Conservation (phyloP, 2,888 invertebrate species). For the Anoplius nigerrimus region DNA sequence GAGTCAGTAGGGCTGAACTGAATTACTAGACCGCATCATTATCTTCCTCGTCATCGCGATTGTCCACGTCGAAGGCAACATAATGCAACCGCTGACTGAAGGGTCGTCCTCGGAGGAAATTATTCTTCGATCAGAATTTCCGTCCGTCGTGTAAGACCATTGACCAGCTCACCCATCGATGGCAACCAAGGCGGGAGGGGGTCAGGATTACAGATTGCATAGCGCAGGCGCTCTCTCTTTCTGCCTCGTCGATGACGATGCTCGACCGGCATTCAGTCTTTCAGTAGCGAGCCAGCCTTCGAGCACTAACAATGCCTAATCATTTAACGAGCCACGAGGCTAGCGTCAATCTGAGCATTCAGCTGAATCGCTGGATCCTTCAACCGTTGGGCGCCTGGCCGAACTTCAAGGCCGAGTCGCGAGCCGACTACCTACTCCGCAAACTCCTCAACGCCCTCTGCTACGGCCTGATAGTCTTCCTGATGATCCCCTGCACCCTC, state of each 20-base stretch:
- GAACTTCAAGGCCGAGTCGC: background rate
- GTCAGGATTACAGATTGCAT: too few relatives aligned
- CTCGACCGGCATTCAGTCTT: too few relatives aligned
- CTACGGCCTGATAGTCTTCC: conserved; percentile 50
- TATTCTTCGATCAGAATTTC: background rate
- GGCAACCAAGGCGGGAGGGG: background rate
- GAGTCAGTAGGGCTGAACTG: too few relatives aligned
- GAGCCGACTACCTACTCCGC: conserved; percentile 24
- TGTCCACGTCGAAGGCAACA: too few relatives aligned
- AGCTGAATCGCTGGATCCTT: conserved; percentile 41
- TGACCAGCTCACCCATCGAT: background rate
- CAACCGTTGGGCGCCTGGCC: conserved; percentile 46
- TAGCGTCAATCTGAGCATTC: conserved; percentile 20
- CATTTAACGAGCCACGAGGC: background rate
- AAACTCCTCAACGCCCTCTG: conserved; percentile 34
- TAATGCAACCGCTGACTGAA: background rate
- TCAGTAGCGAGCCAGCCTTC: conserved; percentile 6
- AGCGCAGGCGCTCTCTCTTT: conserved; percentile 1
- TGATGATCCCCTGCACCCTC: conserved; percentile 50
- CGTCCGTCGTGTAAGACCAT: too few relatives aligned
- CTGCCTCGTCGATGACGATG: too few relatives aligned
- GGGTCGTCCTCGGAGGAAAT: background rate
- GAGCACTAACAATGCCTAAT: conserved; percentile 5
- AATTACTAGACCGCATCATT: too few relatives aligned
- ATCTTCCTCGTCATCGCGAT: too few relatives aligned